These are phyloP conservation scores for Dissostichus mawsoni DNA, from an alignment of 2,113 vertebrate species.

Conservation along the genomic window DNA sequence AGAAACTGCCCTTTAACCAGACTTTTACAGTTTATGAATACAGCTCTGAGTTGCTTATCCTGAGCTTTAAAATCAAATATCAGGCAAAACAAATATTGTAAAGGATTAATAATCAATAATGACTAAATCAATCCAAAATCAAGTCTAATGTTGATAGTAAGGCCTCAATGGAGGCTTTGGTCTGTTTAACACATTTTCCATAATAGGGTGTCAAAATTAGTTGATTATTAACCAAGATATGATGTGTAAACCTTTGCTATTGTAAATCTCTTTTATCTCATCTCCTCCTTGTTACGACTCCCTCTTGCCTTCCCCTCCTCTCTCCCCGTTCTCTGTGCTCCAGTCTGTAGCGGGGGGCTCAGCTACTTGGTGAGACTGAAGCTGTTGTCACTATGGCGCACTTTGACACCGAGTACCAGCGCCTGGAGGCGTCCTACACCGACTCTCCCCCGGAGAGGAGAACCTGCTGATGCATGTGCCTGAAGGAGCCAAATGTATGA, in stretches of 20 bases:
- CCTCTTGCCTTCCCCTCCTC: not conserved
- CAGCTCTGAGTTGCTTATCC: not conserved
- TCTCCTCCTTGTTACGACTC: not conserved
- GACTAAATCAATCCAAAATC: not conserved
- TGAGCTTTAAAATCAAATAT: conserved; percentile 2
- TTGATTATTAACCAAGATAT: not conserved
- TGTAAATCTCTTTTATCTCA: not conserved
- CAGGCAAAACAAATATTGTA: not conserved
- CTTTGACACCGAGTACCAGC: conserved; percentile 96
- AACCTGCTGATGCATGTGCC: conserved; percentile 93
- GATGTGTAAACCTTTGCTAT: not conserved
- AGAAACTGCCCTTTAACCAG: not conserved
- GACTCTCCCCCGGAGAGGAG: conserved; percentile 96
- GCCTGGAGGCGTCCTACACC: conserved; percentile 93
- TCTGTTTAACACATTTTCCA: not conserved
- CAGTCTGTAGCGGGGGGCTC: conserved; percentile 62
- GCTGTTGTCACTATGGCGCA: conserved; percentile 87
- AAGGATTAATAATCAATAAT: not conserved
- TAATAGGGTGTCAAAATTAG: not conserved
- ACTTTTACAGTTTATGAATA: conserved; percentile 17
- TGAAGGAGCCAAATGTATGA: conserved; percentile 93
- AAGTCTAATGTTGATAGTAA: not conserved
- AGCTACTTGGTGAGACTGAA: conserved; percentile 47
- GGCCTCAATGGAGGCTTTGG: not conserved
- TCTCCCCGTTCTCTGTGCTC: not conserved